Evolutionary conservation across 1,140 invertebrate genomes (phyloP), one percentile per base, ranked within the genome.

Genomic region (Vollenhovia emeryi): DNA sequence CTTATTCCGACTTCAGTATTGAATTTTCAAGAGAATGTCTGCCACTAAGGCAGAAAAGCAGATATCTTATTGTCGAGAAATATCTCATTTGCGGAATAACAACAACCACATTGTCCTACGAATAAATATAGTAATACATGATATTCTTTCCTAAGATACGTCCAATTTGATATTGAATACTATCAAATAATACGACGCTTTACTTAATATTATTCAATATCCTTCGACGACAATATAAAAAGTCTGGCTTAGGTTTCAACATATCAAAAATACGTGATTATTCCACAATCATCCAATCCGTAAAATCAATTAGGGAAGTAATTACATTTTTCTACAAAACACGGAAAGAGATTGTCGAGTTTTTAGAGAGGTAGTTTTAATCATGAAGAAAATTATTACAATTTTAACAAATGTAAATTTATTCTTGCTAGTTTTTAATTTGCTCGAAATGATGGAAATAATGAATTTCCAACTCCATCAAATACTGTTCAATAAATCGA

Each of bases 321-420:
- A 6, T 60, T 43, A 40, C 40, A 59, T 43, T 13, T 60, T 60
- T 43, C 3, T 7, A 13, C 3, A 18, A 6, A 27, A 57, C 3
- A 55, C 0, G 27, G 3, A 21, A 48, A 36, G 15, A 78, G 1
- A 24, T 30, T 48, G 27, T 48, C 27, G 24, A 33, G 60, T 43
- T 45, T 78, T 62, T 60, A 60, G 21, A 60, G 5, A 73, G 5
- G n/a, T 45, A 76, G 18, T 48, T 76, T 60, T 40, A 74, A 6
- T 64, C 3, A 21, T 24, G 3, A 40, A 48, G 62, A 36, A 62
- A 76, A 60, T 45, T 21, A 13, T 78, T 43, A 27, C 33, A 52
- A 55, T 57, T 62, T 45, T 48, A 62, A 45, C 18, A 33, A 78
- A 78, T 64, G 11, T 64, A 27, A 62, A 78, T 64, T 64, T 40